Conservation (phyloP, 2,113 vertebrate genomes). For the Calyptommatus sinebrachiatus region DNA sequence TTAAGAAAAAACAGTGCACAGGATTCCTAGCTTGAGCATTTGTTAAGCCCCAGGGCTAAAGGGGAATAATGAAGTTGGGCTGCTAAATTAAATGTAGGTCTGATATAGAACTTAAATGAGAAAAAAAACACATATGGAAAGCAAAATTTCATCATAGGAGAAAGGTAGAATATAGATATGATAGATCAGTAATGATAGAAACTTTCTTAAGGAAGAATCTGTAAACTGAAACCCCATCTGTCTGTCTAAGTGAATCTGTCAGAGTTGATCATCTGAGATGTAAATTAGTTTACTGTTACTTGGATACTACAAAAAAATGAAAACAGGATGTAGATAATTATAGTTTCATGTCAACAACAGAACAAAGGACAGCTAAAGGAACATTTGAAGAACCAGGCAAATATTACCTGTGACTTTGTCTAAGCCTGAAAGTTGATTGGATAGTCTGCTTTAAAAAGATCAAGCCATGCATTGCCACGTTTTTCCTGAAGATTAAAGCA, state of each 20-base stretch:
- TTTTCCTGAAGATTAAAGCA: neutral
- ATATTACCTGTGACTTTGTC: neutral
- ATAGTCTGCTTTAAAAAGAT: neutral
- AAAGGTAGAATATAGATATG: neutral
- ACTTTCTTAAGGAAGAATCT: slow-evolving; percentile 46
- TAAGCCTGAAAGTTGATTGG: neutral
- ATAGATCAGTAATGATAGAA: neutral
- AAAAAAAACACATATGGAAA: too few species aligned
- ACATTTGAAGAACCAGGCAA: neutral
- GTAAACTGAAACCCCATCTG: slow-evolving; percentile 40
- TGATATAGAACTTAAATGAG: too few species aligned
- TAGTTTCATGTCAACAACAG: slow-evolving; percentile 1
- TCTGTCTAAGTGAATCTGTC: slow-evolving; percentile 37
- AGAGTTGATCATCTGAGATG: slow-evolving; percentile 11
- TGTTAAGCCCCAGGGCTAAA: neutral
- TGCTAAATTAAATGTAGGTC: neutral
- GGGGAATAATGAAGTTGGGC: neutral
- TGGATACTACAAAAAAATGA: slow-evolving; percentile 48
- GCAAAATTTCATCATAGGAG: neutral
- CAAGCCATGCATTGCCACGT: neutral
- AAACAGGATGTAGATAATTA: slow-evolving; percentile 5
- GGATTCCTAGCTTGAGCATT: neutral
- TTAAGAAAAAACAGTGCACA: neutral
- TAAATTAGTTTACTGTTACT: slow-evolving; percentile 53
- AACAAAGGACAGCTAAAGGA: neutral